Conservation (phyloP, 2,797 vertebrate genomes). For the Onychomys arenicola region DNA sequence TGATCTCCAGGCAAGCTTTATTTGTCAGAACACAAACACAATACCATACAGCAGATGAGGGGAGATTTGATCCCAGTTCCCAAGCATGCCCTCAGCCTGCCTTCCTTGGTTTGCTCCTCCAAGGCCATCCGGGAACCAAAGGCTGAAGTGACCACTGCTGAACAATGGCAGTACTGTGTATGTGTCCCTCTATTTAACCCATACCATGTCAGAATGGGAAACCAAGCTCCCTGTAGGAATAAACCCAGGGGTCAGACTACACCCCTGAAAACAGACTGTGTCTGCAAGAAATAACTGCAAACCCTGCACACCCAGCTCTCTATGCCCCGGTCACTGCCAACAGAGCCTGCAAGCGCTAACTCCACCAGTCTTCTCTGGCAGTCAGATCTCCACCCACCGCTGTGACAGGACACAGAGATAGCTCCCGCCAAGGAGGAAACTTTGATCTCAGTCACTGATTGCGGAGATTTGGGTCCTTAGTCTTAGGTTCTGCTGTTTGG, state of each 20-base stretch:
- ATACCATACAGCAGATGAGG: too few species aligned
- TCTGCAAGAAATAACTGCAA: background rate
- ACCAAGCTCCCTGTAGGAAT: background rate
- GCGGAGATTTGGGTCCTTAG: background rate
- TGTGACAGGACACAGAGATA: background rate
- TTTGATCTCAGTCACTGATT: background rate
- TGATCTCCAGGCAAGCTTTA: too few species aligned
- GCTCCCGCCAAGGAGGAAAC: background rate
- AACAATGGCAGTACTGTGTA: background rate
- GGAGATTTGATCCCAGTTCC: background rate
- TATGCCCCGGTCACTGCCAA: background rate
- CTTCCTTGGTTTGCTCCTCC: background rate
- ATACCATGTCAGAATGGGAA: background rate
- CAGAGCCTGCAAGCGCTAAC: background rate
- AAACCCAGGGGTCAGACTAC: background rate
- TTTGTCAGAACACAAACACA: too few species aligned
- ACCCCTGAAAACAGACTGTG: background rate
- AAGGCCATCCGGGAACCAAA: fast-evolving
- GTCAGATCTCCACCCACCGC: background rate
- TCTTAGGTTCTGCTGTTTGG: background rate
- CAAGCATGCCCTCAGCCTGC: background rate
- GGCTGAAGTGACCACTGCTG: background rate
- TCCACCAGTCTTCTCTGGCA: background rate
- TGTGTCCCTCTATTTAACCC: background rate
- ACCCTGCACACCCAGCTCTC: background rate